Evolutionary conservation across 1,140 invertebrate species (phyloP).

Genomic region (Anastrepha obliqua): DNA sequence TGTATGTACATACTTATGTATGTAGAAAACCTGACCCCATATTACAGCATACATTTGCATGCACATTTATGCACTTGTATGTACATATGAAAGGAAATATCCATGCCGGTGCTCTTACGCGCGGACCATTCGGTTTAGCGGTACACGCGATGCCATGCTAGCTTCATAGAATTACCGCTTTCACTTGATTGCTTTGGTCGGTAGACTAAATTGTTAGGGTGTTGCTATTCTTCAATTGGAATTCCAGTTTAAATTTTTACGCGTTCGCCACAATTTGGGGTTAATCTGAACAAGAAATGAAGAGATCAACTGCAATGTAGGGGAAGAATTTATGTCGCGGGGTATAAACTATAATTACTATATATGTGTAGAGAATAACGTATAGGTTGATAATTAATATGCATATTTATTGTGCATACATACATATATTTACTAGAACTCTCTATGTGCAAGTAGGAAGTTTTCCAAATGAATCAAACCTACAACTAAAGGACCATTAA

Average conservation of each 20-base stretch:
- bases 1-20: no score
- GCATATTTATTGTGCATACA: no score
- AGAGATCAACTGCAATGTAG: neutral
- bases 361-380: no score
- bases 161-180: constrained; percentile 18
- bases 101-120: neutral
- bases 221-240: neutral
- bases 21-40: neutral
- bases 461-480: no score
- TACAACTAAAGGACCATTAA: no score
- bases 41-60: constrained; percentile 14
- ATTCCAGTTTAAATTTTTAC: neutral
- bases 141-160: neutral
- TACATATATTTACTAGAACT: no score
- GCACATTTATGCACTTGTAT: neutral
- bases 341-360: no score
- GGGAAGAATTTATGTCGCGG: neutral
- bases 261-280: neutral
- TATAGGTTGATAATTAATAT: no score
- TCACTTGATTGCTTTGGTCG: constrained; percentile 27
- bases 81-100: neutral
- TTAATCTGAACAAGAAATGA: neutral
- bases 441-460: no score
- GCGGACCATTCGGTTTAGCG: neutral
- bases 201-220: neutral